These are phyloP conservation scores for Drosophila paramelanica DNA, from an alignment of 2,888 invertebrate genomes.

Conservation along the genomic window DNA sequence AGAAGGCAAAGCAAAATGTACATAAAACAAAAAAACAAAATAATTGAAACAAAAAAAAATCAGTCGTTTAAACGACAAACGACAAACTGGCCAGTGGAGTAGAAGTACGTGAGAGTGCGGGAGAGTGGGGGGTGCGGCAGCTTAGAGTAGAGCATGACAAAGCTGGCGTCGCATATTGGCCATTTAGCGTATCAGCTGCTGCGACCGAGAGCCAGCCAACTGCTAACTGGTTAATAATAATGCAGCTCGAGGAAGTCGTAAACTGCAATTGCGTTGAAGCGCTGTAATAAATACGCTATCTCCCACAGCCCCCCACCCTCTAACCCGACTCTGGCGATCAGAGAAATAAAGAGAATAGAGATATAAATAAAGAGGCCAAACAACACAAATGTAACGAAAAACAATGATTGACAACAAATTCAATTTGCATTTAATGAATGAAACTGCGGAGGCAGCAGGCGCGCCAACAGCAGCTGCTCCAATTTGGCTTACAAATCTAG, in stretches of 20 bases:
- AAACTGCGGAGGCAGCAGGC: constrained; percentile 23
- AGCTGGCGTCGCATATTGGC: constrained; percentile 75
- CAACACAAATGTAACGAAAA: constrained; percentile 40
- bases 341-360: constrained; percentile 29
- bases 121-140: not conserved
- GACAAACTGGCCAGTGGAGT: constrained; percentile 33
- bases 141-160: constrained; percentile 54
- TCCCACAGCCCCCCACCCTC: not conserved
- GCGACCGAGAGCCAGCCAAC: constrained; percentile 44
- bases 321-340: not conserved
- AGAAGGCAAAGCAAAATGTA: constrained; percentile 18
- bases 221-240: constrained; percentile 57
- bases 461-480: constrained; percentile 34
- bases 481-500: constrained; percentile 33
- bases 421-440: constrained; percentile 67
- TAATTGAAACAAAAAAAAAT: constrained; percentile 29
- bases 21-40: constrained; percentile 18
- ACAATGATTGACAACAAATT: constrained; percentile 51
- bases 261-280: constrained; percentile 74
- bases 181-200: constrained; percentile 72
- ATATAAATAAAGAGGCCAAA: constrained; percentile 50
- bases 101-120: not conserved
- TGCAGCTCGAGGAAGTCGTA: constrained; percentile 73
- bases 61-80: constrained; percentile 63
- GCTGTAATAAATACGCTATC: constrained; percentile 70